Conservation (phyloP, 2,888 invertebrate genomes). For the Tineola bisselliella region DNA sequence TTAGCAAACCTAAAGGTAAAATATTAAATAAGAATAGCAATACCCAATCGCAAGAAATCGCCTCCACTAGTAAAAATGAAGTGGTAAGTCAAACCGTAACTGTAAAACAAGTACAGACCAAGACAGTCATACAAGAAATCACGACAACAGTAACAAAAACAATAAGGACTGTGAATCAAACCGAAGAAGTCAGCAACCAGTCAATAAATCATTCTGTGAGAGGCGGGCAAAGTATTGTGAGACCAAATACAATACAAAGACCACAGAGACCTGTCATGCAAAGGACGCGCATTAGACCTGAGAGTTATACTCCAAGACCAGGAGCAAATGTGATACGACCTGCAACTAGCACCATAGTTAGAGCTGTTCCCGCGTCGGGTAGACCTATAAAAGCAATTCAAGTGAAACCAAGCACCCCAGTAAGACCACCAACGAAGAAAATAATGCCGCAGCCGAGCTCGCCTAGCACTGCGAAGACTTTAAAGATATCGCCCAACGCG, state of each 20-base stretch:
- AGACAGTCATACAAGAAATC: slow-evolving; percentile 57
- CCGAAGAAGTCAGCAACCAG: slow-evolving; percentile 32
- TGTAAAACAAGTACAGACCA: slow-evolving; percentile 51
- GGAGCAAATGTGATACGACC: not conserved
- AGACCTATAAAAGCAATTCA: slow-evolving; percentile 16
- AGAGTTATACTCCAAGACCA: not conserved
- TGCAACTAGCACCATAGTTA: not conserved
- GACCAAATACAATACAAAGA: not conserved
- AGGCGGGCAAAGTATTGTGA: not conserved
- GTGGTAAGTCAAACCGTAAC: slow-evolving; percentile 30
- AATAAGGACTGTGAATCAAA: slow-evolving; percentile 53
- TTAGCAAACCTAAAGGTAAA: not conserved
- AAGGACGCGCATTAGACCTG: not conserved
- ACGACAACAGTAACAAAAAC: slow-evolving; percentile 62
- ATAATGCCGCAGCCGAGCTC: slow-evolving; percentile 22
- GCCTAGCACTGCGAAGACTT: slow-evolving; percentile 27
- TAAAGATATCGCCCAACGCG: slow-evolving; percentile 42
- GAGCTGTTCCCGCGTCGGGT: not conserved
- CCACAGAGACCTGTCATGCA: not conserved
- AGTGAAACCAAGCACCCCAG: slow-evolving; percentile 22
- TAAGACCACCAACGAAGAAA: slow-evolving; percentile 22
- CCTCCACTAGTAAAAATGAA: not conserved
- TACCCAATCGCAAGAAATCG: slow-evolving; percentile 24
- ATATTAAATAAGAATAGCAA: not conserved
- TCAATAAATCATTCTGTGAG: not conserved